Evolutionary conservation across 2,113 vertebrate genomes (phyloP).

Genomic region (Apeltes quadracus): DNA sequence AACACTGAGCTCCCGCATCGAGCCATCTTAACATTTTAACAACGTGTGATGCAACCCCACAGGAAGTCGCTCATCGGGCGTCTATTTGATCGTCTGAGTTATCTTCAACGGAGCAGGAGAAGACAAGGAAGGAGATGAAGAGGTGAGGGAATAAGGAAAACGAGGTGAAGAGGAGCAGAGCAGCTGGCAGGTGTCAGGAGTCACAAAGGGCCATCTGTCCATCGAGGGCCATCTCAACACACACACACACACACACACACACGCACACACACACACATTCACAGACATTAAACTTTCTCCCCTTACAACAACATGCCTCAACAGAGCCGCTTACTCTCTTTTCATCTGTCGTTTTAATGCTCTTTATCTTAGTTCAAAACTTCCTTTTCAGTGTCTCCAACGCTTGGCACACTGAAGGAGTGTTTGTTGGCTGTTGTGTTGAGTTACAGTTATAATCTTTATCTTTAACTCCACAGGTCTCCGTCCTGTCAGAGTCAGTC

Average conservation of each 20-base stretch:
- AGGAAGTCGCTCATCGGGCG: neutral
- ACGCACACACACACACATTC: slow-evolving; percentile 33
- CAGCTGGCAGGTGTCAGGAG: slow-evolving; percentile 98
- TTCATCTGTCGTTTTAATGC: neutral
- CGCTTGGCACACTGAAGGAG: neutral
- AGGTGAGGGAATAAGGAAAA: slow-evolving; percentile 55
- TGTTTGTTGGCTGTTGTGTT: neutral
- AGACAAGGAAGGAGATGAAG: slow-evolving; percentile 35
- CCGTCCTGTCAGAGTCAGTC: neutral
- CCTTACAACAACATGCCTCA: slow-evolving; percentile 73
- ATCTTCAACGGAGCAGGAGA: too few species aligned
- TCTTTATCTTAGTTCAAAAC: slow-evolving; percentile 1
- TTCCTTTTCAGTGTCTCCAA: neutral
- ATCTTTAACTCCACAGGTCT: neutral
- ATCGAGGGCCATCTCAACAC: slow-evolving; percentile 82
- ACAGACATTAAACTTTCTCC: slow-evolving; percentile 85
- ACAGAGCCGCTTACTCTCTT: slow-evolving; percentile 18
- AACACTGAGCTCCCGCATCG: neutral
- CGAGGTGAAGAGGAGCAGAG: slow-evolving; percentile 66
- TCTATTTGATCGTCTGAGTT: slow-evolving; percentile 28
- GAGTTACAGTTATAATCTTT: slow-evolving; percentile 4
- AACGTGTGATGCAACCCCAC: neutral
- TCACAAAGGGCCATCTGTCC: slow-evolving; percentile 99
- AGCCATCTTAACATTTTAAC: neutral
- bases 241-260: slow-evolving; percentile 65